Evolutionary conservation across 2,797 vertebrate species (phyloP).

Genomic region (Cuculus canorus): DNA sequence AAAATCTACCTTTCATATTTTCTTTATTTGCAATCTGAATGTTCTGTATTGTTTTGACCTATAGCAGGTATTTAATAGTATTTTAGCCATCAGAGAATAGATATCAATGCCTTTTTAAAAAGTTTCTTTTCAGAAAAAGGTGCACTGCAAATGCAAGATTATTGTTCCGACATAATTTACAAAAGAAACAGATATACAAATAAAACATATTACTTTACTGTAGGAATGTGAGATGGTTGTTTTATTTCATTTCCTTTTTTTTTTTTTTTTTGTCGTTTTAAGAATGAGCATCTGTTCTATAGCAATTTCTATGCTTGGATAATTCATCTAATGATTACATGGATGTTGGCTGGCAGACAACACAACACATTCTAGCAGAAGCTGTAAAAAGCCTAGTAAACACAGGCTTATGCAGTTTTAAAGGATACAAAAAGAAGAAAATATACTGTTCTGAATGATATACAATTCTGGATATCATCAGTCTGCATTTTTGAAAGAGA

Average conservation of each 20-base stretch:
- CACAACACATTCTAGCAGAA: background rate
- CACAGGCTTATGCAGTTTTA: conserved; percentile 4
- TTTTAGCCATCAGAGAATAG: background rate
- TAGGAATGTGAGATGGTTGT: background rate
- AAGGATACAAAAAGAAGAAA: conserved; percentile 37
- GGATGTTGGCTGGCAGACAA: conserved; percentile 31
- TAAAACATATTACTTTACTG: background rate
- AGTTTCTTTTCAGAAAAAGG: background rate
- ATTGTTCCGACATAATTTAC: background rate
- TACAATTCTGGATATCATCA: background rate
- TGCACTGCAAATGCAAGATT: background rate
- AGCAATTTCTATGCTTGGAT: conserved; percentile 42
- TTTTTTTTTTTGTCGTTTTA: background rate
- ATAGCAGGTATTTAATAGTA: background rate
- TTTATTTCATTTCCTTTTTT: too few species aligned
- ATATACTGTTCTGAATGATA: background rate
- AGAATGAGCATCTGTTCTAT: conserved; percentile 48
- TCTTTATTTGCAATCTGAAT: background rate
- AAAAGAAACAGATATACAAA: background rate
- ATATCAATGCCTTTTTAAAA: background rate
- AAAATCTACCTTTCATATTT: background rate
- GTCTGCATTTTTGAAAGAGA: conserved; percentile 1
- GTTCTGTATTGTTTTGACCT: background rate
- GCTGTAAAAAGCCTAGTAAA: conserved; percentile 49
- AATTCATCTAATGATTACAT: conserved; percentile 64